phyloP scores from a whole-genome alignment of 2,113 vertebrate species.

The Tetraodon nigroviridis region DNA sequence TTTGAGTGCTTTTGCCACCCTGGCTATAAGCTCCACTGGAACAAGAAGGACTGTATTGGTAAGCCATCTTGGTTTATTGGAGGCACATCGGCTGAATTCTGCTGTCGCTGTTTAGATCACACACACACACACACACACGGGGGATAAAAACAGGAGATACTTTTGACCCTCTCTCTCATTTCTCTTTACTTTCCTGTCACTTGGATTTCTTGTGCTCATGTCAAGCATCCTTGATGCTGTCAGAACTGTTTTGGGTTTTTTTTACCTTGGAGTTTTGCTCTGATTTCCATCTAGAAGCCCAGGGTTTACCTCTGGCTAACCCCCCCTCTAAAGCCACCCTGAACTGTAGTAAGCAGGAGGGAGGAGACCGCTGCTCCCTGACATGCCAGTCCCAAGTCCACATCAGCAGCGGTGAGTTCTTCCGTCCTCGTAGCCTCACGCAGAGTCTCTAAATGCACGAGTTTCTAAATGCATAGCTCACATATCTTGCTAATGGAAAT shows the following conservation, averaged over 20 bases:
- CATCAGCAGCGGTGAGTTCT: constrained; percentile 86
- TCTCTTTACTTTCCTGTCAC: constrained; percentile 48
- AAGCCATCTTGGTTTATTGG: constrained; percentile 63
- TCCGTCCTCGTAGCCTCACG: no score
- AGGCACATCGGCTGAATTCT: constrained; percentile 3
- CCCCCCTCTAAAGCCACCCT: constrained; percentile 77
- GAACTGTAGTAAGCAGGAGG: constrained; percentile 85
- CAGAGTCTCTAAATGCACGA: no score
- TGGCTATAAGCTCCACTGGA: constrained; percentile 93
- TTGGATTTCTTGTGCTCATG: constrained; percentile 59
- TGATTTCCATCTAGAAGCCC: constrained; percentile 84
- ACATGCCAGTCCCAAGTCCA: constrained; percentile 86
- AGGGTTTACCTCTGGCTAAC: constrained; percentile 70
- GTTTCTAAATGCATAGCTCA: no score
- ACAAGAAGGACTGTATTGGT: constrained; percentile 97
- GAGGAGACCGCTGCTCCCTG: constrained; percentile 88
- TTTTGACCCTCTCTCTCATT: constrained; percentile 77
- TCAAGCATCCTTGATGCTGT: constrained; percentile 25
- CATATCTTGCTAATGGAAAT: no score
- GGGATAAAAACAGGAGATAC: constrained; percentile 91
- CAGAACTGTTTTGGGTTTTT: constrained; percentile 20
- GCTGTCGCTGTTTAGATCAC: background rate
- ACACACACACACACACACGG: constrained; percentile 12
- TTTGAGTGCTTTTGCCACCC: constrained; percentile 87
- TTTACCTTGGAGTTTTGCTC: constrained; percentile 74